Percentiles rank a stretch among this genome's conserved stretches.
Conservation (phyloP, 1,140 invertebrate genomes). For the Marisa cornuarietis region DNA sequence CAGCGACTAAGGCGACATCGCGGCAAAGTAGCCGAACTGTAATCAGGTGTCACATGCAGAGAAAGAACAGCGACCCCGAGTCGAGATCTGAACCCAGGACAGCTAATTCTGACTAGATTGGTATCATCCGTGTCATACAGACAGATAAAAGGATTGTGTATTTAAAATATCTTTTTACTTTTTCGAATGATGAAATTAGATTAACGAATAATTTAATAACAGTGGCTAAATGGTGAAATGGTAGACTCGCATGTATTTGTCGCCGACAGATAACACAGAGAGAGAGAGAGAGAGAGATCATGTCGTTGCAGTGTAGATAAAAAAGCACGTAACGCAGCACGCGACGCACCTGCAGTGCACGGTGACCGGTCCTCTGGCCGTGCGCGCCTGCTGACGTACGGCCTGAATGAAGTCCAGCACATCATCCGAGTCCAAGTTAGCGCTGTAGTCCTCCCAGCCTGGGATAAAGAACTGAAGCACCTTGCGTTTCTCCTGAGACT, state of each 20-base stretch:
- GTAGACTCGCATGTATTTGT: background rate
- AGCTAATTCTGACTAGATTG: too few relatives aligned
- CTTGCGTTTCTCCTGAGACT: conserved; percentile 29
- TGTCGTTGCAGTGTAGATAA: background rate
- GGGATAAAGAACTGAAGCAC: conserved; percentile 46
- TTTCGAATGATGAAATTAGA: background rate
- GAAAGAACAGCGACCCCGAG: too few relatives aligned
- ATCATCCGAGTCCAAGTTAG: conserved; percentile 36
- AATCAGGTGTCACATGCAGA: too few relatives aligned
- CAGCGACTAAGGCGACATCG: too few relatives aligned
- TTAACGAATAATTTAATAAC: background rate
- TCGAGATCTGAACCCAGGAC: too few relatives aligned
- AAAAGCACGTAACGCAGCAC: too few relatives aligned
- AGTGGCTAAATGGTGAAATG: background rate
- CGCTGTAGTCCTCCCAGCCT: conserved; percentile 45
- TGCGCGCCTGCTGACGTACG: conserved; percentile 35
- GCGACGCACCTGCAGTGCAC: conserved; percentile 51
- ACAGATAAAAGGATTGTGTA: too few relatives aligned
- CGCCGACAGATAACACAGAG: background rate
- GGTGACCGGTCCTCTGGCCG: conserved; percentile 34
- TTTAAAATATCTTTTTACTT: background rate
- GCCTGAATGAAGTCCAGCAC: conserved; percentile 40
- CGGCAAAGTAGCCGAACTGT: too few relatives aligned
- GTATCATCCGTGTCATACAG: too few relatives aligned
- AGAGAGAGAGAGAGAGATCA: too few relatives aligned